These are phyloP conservation scores for Oryzias woworae DNA, from an alignment of 2,113 vertebrate species.

Conservation along the genomic window DNA sequence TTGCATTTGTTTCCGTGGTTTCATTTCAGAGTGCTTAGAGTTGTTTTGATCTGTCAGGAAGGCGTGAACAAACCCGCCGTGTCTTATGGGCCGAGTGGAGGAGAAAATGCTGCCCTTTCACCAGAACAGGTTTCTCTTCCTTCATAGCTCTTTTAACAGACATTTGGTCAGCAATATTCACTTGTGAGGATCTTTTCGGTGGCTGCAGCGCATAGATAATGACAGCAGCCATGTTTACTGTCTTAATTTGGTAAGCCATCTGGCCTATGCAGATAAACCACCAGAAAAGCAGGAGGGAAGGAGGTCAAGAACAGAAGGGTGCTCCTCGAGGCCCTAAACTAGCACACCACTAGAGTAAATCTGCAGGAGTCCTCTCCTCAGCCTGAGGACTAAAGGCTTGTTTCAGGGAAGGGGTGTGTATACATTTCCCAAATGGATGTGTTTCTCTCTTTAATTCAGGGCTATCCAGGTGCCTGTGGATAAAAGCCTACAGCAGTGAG, in stretches of 20 bases:
- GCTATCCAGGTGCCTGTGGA: constrained; percentile 51
- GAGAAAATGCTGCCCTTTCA: constrained; percentile 24
- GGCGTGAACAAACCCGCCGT: constrained; percentile 43
- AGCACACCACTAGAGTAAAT: constrained; percentile 20
- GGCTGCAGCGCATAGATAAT: constrained; percentile 49
- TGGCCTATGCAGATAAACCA: constrained; percentile 63
- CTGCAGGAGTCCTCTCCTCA: constrained; percentile 33
- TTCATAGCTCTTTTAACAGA: constrained; percentile 30
- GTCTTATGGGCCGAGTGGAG: constrained; percentile 49
- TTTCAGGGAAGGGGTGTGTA: constrained; percentile 25
- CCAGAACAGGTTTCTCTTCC: constrained; percentile 34
- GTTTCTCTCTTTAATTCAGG: constrained; percentile 45
- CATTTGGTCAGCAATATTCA: constrained; percentile 16
- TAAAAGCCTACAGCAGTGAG: constrained; percentile 52
- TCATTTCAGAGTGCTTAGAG: constrained; percentile 31
- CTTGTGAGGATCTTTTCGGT: constrained; percentile 26
- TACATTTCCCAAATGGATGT: constrained; percentile 50
- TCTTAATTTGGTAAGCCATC: constrained; percentile 48
- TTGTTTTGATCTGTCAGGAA: constrained; percentile 16
- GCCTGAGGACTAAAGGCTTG: constrained; percentile 41
- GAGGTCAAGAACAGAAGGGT: constrained; percentile 35
- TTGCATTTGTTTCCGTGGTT: constrained; percentile 40
- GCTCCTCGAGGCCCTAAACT: constrained; percentile 25
- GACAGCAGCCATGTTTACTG: constrained; percentile 50
- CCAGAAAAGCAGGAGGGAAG: constrained; percentile 23